Evolutionary conservation across 2,888 invertebrate genomes (phyloP).

Genomic region (Amiota minor): DNA sequence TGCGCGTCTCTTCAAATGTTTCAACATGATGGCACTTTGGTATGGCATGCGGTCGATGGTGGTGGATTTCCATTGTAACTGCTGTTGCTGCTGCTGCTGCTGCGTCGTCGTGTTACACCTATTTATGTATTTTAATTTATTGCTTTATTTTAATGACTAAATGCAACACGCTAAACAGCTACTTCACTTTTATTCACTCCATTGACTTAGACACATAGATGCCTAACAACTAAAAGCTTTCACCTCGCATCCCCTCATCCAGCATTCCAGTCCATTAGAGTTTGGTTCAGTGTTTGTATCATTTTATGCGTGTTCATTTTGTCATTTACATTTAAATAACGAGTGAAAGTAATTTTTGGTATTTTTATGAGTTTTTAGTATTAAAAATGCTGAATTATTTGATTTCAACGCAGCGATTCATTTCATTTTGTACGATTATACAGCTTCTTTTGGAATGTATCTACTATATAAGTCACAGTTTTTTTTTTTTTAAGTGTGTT

Average conservation of each 20-base stretch:
- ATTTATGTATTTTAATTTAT: constrained; percentile 26
- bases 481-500: not conserved
- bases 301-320: constrained; percentile 18
- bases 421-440: not conserved
- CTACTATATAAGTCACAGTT: not conserved
- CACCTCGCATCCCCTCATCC: not conserved
- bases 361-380: constrained; percentile 50
- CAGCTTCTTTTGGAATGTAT: not conserved
- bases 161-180: constrained; percentile 28
- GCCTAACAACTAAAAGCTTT: not conserved
- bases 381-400: constrained; percentile 26
- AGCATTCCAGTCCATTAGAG: not conserved
- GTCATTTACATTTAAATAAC: constrained; percentile 13
- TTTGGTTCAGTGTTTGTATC: not conserved
- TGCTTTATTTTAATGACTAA: constrained; percentile 24
- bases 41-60: not conserved
- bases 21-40: not conserved
- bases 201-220: not conserved
- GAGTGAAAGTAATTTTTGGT: constrained; percentile 61
- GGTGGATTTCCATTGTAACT: no score
- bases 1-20: not conserved
- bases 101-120: not conserved
- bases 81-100: no score
- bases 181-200: constrained; percentile 11
- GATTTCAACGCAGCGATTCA: not conserved